A percentile compares a stretch with the other conserved stretches of the same genome.
Conservation (phyloP, 2,888 invertebrate species). For the Chymomyza caudatula region DNA sequence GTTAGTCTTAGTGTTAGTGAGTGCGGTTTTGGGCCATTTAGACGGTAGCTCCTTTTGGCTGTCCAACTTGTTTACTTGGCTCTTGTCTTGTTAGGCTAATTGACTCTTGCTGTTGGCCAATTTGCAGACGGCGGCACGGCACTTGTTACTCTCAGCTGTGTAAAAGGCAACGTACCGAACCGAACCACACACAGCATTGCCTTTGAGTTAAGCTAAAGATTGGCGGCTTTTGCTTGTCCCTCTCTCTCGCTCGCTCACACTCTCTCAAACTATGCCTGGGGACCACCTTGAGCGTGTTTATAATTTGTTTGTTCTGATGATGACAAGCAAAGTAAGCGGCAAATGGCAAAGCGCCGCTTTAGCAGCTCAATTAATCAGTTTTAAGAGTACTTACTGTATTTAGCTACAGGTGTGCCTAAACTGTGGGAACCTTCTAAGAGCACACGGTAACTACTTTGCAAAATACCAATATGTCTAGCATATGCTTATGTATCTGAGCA, state of each 20-base stretch:
- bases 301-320: constrained; percentile 45
- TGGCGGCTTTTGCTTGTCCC: too few species aligned
- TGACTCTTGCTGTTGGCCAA: constrained; percentile 55
- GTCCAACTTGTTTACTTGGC: constrained; percentile 4
- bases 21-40: constrained; percentile 21
- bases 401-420: constrained; percentile 42
- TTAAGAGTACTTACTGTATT: constrained; percentile 37
- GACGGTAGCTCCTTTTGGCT: constrained; percentile 42
- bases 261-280: not conserved
- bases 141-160: not conserved
- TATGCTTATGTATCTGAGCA: too few species aligned
- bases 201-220: not conserved
- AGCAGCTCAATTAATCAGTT: constrained; percentile 65
- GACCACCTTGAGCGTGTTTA: constrained; percentile 62
- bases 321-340: constrained; percentile 38
- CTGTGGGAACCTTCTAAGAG: not conserved
- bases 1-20: constrained; percentile 23
- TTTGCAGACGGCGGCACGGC: not conserved
- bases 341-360: constrained; percentile 33
- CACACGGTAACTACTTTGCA: too few species aligned
- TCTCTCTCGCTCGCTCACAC: not conserved
- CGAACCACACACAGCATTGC: not conserved
- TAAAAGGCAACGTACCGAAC: constrained; percentile 1
- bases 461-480: too few species aligned
- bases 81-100: constrained; percentile 75